Conservation (phyloP, 2,797 vertebrate genomes). For the Rhinella marina region DNA sequence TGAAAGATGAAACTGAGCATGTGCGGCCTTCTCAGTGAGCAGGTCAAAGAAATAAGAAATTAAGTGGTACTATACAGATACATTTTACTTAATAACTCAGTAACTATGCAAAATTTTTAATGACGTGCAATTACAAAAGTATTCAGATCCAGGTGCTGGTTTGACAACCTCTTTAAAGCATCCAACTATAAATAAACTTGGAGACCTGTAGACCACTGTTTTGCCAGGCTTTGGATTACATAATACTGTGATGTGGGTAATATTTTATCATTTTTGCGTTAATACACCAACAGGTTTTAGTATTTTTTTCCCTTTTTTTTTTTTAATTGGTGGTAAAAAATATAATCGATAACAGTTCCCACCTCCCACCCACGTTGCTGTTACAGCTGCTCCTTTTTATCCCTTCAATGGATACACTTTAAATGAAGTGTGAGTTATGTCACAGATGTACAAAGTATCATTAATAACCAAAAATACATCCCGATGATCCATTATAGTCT, state of each 20-base stretch:
- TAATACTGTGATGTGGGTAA: constrained; percentile 2
- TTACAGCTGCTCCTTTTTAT: constrained; percentile 22
- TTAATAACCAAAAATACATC: constrained; percentile 24
- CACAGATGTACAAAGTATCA: constrained; percentile 31
- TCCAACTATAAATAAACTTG: neutral
- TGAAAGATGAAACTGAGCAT: too few species aligned
- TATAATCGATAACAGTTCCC: neutral
- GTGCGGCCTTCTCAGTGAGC: too few species aligned
- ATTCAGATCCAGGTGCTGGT: too few species aligned
- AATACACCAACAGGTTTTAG: neutral
- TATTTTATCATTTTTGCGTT: neutral
- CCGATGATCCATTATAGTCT: constrained; percentile 20
- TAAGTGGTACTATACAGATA: too few species aligned
- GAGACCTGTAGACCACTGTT: neutral
- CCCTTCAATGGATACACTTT: neutral
- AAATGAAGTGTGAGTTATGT: constrained; percentile 15
- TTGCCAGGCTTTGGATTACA: neutral
- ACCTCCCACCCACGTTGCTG: constrained; percentile 24
- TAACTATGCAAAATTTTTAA: too few species aligned
- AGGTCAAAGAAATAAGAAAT: too few species aligned
- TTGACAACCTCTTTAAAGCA: too few species aligned
- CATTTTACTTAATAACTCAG: too few species aligned
- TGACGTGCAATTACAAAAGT: too few species aligned
- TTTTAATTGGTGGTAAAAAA: constrained; percentile 11
- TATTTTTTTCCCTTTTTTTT: neutral